These are phyloP conservation scores for Xestia ashworthii DNA, from an alignment of 2,888 invertebrate genomes.

Conservation along the genomic window DNA sequence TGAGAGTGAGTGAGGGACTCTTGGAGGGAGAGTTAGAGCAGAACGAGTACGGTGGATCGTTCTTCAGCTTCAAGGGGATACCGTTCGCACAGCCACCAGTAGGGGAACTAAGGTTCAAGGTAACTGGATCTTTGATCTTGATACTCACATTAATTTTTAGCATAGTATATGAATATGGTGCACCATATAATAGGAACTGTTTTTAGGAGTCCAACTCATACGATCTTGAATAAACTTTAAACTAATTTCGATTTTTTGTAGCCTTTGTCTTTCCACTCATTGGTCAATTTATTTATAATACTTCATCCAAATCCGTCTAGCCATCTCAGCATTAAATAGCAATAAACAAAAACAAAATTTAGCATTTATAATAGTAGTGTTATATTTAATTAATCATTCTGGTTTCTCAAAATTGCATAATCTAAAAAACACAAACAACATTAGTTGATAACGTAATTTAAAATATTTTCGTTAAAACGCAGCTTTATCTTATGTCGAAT, in stretches of 20 bases:
- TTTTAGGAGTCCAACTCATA: background rate
- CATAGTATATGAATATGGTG: background rate
- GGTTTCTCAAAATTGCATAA: no score
- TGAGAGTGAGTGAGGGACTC: slow-evolving; percentile 72
- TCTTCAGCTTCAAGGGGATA: slow-evolving; percentile 80
- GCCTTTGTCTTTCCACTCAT: background rate
- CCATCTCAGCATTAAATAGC: background rate
- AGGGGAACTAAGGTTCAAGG: slow-evolving; percentile 86
- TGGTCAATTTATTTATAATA: background rate
- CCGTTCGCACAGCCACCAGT: slow-evolving; percentile 88
- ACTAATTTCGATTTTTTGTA: background rate
- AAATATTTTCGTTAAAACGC: background rate
- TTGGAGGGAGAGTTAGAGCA: slow-evolving; percentile 71
- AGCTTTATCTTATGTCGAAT: background rate
- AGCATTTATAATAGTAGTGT: background rate
- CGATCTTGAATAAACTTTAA: no score
- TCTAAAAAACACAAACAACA: no score
- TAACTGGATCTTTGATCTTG: slow-evolving; percentile 58
- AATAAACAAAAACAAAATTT: background rate
- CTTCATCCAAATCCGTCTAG: background rate
- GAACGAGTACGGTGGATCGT: slow-evolving; percentile 68
- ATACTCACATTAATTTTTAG: background rate
- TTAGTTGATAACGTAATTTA: background rate
- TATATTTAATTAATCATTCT: no score
- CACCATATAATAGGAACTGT: background rate